phyloP scores from a whole-genome alignment of 2,113 vertebrate species.

The Anoplopoma fimbria region DNA sequence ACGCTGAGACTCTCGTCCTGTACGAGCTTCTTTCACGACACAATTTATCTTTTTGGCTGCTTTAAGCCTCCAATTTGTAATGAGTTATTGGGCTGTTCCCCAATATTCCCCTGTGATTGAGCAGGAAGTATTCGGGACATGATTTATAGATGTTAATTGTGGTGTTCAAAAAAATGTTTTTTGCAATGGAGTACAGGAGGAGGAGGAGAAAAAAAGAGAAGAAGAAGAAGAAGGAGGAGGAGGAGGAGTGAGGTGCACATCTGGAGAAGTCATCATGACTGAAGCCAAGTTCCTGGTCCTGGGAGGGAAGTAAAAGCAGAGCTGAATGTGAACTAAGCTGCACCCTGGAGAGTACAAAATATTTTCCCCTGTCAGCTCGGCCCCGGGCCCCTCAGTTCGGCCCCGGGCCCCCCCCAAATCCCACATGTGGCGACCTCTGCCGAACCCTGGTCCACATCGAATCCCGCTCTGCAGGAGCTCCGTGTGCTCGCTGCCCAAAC shows the following conservation, averaged over 20 bases:
- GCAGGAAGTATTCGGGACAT: constrained; percentile 84
- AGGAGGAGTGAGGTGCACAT: constrained; percentile 81
- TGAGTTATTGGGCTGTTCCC: constrained; percentile 82
- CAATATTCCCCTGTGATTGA: constrained; percentile 81
- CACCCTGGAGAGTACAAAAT: constrained; percentile 81
- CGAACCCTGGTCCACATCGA: constrained; percentile 62
- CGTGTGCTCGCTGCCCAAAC: constrained; percentile 70
- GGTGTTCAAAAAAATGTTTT: constrained; percentile 74
- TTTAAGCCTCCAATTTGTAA: constrained; percentile 79
- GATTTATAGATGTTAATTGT: constrained; percentile 86
- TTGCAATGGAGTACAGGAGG: constrained; percentile 78
- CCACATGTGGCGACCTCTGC: constrained; percentile 64
- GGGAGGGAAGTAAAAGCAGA: constrained; percentile 81
- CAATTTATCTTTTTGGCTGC: constrained; percentile 77
- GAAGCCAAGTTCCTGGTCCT: constrained; percentile 83
- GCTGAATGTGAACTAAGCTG: constrained; percentile 81
- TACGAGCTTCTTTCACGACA: constrained; percentile 56
- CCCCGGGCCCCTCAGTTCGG: constrained; percentile 66
- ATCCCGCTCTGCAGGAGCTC: constrained; percentile 65
- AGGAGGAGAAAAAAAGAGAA: constrained; percentile 41
- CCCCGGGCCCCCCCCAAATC: constrained; percentile 59
- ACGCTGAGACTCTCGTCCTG: constrained; percentile 63
- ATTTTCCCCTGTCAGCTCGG: constrained; percentile 81
- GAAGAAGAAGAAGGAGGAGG: constrained; percentile 45
- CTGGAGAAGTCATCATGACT: constrained; percentile 82